Evolutionary conservation across 1,140 invertebrate genomes (phyloP).

Genomic region (Drosophila ficusphila): DNA sequence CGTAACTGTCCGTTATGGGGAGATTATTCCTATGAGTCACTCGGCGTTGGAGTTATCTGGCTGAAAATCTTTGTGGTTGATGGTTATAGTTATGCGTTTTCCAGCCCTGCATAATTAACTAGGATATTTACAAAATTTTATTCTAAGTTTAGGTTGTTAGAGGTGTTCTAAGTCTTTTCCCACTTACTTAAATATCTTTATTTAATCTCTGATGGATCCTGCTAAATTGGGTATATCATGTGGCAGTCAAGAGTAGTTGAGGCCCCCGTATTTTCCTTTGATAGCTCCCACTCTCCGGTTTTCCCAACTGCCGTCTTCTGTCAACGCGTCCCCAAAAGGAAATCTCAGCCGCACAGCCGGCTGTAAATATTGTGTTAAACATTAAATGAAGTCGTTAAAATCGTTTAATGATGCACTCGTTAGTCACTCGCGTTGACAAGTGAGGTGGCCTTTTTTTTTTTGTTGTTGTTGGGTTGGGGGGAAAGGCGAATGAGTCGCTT

Average conservation of each 20-base stretch:
- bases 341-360: slow-evolving; percentile 18
- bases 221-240: slow-evolving; percentile 3
- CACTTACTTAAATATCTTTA: background rate
- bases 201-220: background rate
- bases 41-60: too few relatives aligned
- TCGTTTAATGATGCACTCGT: slow-evolving; percentile 79
- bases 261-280: background rate
- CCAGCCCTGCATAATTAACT: too few relatives aligned
- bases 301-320: background rate
- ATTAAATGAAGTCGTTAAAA: slow-evolving; percentile 81
- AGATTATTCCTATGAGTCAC: background rate
- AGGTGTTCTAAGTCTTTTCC: too few relatives aligned
- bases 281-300: background rate
- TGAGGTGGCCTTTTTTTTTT: slow-evolving; percentile 26
- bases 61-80: too few relatives aligned
- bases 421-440: slow-evolving; percentile 73
- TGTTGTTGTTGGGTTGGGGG: background rate
- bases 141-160: too few relatives aligned
- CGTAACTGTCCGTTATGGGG: background rate
- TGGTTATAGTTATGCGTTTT: too few relatives aligned
- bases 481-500: too few relatives aligned
- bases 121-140: too few relatives aligned
- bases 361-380: slow-evolving; percentile 79
- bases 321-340: slow-evolving; percentile 1
- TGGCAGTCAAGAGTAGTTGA: slow-evolving; percentile 2